Percentiles rank a stretch among this genome's conserved stretches.
These are phyloP conservation scores for Musca vetustissima DNA, from an alignment of 1,140 invertebrate species.

Conservation along the genomic window DNA sequence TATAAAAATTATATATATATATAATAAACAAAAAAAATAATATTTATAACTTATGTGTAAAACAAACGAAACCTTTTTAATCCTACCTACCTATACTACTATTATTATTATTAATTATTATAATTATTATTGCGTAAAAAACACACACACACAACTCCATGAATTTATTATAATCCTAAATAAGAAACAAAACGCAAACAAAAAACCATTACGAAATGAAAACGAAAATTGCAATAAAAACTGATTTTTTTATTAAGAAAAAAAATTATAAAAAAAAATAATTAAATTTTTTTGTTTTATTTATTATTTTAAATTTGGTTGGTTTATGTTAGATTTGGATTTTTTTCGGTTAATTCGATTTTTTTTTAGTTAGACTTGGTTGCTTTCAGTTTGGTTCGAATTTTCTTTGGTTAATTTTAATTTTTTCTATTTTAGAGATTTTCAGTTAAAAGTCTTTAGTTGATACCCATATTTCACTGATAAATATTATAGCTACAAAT, in stretches of 20 bases:
- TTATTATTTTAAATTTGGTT: not conserved
- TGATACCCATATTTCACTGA: no score
- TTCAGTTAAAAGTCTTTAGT: no score
- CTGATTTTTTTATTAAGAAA: constrained; percentile 4
- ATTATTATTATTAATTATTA: constrained; percentile 48
- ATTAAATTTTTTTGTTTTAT: constrained; percentile 3
- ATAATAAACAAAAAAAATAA: not conserved
- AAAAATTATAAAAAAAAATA: not conserved
- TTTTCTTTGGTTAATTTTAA: not conserved
- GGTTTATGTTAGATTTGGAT: not conserved
- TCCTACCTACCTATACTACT: no score
- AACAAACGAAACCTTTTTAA: constrained; percentile 4
- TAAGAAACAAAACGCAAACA: no score
- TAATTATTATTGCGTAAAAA: constrained; percentile 48
- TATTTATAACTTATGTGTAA: constrained; percentile 7
- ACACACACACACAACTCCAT: constrained; percentile 29
- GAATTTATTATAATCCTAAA: constrained; percentile 28
- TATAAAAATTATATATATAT: constrained; percentile 10
- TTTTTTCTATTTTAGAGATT: no score
- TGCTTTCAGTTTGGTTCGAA: not conserved
- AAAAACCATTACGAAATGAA: no score
- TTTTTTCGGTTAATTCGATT: not conserved
- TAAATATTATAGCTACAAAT: no score
- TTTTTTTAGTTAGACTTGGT: not conserved
- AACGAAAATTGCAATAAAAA: constrained; percentile 39